Conservation (phyloP, 2,113 vertebrate species). For the Sander vitreus region DNA sequence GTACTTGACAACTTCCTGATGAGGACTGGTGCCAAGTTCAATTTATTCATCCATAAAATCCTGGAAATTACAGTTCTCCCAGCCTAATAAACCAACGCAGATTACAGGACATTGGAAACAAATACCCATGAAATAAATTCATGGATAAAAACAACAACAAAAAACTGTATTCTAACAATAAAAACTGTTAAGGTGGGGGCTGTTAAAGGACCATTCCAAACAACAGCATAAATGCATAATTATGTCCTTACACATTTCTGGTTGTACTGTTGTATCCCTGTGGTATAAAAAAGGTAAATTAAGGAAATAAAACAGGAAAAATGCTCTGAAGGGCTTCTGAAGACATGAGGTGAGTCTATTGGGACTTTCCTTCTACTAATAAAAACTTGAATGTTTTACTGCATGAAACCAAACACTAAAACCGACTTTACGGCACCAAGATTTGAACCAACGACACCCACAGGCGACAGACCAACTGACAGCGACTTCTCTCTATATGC, state of each 20-base stretch:
- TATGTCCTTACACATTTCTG: background rate
- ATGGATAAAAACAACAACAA: background rate
- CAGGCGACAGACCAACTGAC: background rate
- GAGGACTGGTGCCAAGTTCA: background rate
- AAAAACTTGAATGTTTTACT: background rate
- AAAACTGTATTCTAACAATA: background rate
- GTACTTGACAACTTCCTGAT: background rate
- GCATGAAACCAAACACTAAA: background rate
- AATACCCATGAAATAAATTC: background rate
- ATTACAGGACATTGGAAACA: background rate
- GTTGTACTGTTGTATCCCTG: background rate
- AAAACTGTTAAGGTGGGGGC: background rate
- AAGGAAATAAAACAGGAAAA: background rate
- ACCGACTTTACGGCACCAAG: background rate
- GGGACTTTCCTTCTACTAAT: background rate
- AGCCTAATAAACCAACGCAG: background rate
- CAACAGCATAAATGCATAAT: background rate
- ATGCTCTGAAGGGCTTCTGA: background rate
- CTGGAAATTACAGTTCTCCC: background rate
- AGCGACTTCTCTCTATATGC: constrained; percentile 8
- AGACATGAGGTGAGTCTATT: background rate
- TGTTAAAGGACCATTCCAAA: background rate
- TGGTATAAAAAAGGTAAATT: background rate
- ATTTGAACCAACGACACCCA: constrained; percentile 1
- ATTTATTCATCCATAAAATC: background rate